Evolutionary conservation across 1,140 invertebrate genomes (phyloP).

Genomic region (Ditylenchus dipsaci): DNA sequence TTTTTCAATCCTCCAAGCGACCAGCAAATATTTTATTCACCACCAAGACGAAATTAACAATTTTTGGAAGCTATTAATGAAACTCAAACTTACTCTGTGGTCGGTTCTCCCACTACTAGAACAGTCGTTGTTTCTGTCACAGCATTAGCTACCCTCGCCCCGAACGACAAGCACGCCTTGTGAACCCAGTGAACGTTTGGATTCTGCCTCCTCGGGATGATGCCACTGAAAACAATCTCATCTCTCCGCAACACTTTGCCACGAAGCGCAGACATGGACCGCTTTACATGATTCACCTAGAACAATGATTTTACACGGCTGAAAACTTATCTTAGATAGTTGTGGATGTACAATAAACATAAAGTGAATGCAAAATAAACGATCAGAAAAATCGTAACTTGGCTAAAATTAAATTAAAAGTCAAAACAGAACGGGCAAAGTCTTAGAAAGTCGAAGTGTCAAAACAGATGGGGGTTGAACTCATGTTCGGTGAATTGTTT

Average conservation of each 20-base stretch:
- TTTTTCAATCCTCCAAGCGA: no score
- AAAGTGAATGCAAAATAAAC: background rate
- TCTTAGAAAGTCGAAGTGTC: no score
- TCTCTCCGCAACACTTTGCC: constrained; percentile 17
- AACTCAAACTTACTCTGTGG: constrained; percentile 15
- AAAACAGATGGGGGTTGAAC: no score
- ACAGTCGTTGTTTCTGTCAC: constrained; percentile 21
- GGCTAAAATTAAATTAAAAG: no score
- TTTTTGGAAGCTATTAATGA: background rate
- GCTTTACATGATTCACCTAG: constrained; percentile 17
- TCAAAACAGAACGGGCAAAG: no score
- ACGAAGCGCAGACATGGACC: constrained; percentile 16
- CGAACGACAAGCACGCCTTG: constrained; percentile 14
- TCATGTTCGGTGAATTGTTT: no score
- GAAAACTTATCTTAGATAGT: no score
- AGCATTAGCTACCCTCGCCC: constrained; percentile 13
- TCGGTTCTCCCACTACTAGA: constrained; percentile 15
- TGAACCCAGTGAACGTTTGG: constrained; percentile 10
- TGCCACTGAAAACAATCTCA: constrained; percentile 29
- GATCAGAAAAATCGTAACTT: no score
- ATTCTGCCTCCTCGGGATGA: constrained; percentile 23
- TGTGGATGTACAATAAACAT: no score
- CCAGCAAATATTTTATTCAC: no score
- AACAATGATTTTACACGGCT: no score
- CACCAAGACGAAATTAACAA: no score